phyloP scores from a whole-genome alignment of 2,888 invertebrate genomes.

The Leptinotarsa peninsularis region DNA sequence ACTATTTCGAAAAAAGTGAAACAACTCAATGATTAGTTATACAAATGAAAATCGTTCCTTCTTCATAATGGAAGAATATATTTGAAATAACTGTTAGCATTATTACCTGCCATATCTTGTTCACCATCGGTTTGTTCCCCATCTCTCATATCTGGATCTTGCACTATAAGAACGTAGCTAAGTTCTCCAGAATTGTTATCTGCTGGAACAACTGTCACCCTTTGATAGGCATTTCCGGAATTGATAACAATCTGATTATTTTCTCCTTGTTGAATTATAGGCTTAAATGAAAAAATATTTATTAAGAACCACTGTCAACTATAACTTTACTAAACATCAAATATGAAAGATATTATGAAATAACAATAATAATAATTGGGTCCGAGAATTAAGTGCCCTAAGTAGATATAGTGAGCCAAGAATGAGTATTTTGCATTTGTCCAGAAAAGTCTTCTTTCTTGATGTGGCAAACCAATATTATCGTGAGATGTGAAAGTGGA shows the following conservation, averaged over 20 bases:
- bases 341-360: no score
- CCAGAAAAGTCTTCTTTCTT: no score
- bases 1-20: no score
- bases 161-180: conserved; percentile 89
- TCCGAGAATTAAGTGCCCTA: no score
- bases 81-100: conserved; percentile 1
- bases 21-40: no score
- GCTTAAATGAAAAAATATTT: conserved; percentile 33
- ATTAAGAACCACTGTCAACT: background rate
- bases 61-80: background rate
- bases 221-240: conserved; percentile 77
- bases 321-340: background rate
- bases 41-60: no score
- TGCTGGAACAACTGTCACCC: conserved; percentile 86
- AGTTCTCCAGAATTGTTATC: conserved; percentile 82
- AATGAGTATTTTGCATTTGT: no score
- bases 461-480: no score
- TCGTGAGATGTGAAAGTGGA: no score
- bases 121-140: conserved; percentile 68
- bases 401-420: no score
- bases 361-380: no score
- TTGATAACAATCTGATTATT: conserved; percentile 69
- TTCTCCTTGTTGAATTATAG: conserved; percentile 44
- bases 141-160: conserved; percentile 69
- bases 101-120: conserved; percentile 69